phyloP scores from a whole-genome alignment of 2,797 vertebrate species.

The Siniperca undulata region DNA sequence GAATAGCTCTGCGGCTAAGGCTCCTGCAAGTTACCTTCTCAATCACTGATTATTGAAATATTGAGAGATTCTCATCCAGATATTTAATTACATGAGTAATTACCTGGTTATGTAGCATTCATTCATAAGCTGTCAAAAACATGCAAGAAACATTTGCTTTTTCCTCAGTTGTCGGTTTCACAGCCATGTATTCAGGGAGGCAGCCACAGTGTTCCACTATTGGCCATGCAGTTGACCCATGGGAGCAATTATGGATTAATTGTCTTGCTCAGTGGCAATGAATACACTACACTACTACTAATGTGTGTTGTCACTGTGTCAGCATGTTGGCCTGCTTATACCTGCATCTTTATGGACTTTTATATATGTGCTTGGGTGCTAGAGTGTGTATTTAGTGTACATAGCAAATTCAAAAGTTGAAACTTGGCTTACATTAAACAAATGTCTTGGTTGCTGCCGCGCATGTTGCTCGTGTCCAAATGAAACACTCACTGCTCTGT shows the following conservation, averaged over 20 bases:
- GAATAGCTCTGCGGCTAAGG: background rate
- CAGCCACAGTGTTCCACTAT: background rate
- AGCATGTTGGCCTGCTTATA: background rate
- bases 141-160: background rate
- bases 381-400: conserved; percentile 17
- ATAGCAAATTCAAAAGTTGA: conserved; percentile 4
- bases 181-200: background rate
- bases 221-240: background rate
- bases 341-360: conserved; percentile 16
- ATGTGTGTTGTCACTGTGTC: conserved; percentile 6
- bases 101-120: background rate
- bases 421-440: conserved; percentile 28
- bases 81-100: background rate
- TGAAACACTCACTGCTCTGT: conserved; percentile 17
- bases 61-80: background rate
- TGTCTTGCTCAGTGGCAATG: background rate
- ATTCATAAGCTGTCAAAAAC: background rate
- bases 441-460: conserved; percentile 5
- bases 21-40: background rate
- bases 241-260: background rate
- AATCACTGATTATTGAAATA: background rate
- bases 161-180: background rate
- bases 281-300: background rate
- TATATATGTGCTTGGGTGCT: background rate
- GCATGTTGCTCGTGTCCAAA: background rate